A percentile compares a stretch with the other conserved stretches of the same genome.
These are phyloP conservation scores for Callipepla californica DNA, from an alignment of 2,113 vertebrate genomes.

Conservation along the genomic window DNA sequence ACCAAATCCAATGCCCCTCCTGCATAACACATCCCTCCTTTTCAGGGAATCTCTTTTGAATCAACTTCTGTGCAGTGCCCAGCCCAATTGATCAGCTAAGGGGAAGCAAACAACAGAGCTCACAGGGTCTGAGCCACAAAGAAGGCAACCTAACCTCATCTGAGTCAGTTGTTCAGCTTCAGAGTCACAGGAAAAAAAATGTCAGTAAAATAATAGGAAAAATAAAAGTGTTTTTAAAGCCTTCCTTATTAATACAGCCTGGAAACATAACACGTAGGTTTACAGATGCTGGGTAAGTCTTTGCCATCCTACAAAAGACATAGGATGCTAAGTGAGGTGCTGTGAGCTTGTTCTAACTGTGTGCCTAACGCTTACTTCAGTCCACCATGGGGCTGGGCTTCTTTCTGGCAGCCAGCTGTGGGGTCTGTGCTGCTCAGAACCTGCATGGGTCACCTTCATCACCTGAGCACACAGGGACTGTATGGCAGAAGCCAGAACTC, in stretches of 20 bases:
- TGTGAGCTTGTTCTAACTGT: accelerated
- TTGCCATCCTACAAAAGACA: too few species aligned
- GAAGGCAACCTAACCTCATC: background rate
- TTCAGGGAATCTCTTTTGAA: background rate
- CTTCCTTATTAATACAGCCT: background rate
- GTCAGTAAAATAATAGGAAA: background rate
- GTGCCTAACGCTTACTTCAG: background rate
- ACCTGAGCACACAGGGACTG: background rate
- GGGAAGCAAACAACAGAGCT: background rate
- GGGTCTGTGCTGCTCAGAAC: background rate
- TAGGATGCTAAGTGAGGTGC: background rate
- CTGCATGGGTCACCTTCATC: background rate
- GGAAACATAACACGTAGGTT: background rate
- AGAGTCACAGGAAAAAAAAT: background rate
- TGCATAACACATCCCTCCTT: background rate
- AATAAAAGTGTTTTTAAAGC: background rate
- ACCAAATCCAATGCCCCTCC: background rate
- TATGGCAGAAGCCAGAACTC: background rate
- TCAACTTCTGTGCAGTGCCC: background rate
- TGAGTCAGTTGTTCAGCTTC: accelerated
- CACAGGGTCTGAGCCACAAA: background rate
- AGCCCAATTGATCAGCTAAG: background rate
- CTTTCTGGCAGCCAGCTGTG: background rate
- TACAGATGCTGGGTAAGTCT: background rate
- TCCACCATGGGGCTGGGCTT: accelerated